Base-by-base conservation (phyloP, 2,113 vertebrate genomes). In the Antennarius striatus region DNA sequence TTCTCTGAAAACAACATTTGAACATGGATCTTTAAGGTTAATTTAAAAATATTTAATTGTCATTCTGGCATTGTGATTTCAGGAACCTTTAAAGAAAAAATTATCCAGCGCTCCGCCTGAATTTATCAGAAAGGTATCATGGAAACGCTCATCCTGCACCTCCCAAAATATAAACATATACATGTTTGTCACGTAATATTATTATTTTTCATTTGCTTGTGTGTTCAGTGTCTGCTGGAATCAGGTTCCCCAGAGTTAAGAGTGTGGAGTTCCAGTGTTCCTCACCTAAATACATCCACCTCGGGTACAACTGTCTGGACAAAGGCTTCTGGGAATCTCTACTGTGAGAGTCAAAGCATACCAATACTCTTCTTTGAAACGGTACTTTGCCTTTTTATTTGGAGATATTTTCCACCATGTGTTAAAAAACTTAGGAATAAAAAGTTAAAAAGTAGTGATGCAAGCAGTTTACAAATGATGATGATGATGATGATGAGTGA, bases 311-410 rank as follows among this genome's bases (percentile, higher is more conserved):
- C 73, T 0, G 85, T 95, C 62, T 81, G 56, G 68, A 86, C 83
- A 0, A 62, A 76, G 2, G 82, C 91, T 10, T 90, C 81, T 5
- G 81, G 85, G 13, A 80, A 89, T 56, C 68, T 96, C 55, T 66
- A 36, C 43, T 82, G 66, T 0, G 51, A 61, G 0, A 68, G 53
- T 48, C 56, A 62, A 8, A 55, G 49, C 1, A 13, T 47, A 6
- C 69, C 78, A 12, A 17, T 53, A 7, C 82, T 96, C 6, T 88
- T 76, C 77, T 93, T 95, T 74, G 87, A 95, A 83, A 82, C 83
- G 91, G 95, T 85, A 79, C 9, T 0, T 39, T 14, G 9, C 10
- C 12, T 6, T 6, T 6, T 47, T 47, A 15, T 15, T 15, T 47
- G 12, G 42, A 45, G 7, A 5, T 36, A 36, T 36, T 36, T 36